phyloP scores from a whole-genome alignment of 2,888 invertebrate genomes.

The Epsilonema sp. region DNA sequence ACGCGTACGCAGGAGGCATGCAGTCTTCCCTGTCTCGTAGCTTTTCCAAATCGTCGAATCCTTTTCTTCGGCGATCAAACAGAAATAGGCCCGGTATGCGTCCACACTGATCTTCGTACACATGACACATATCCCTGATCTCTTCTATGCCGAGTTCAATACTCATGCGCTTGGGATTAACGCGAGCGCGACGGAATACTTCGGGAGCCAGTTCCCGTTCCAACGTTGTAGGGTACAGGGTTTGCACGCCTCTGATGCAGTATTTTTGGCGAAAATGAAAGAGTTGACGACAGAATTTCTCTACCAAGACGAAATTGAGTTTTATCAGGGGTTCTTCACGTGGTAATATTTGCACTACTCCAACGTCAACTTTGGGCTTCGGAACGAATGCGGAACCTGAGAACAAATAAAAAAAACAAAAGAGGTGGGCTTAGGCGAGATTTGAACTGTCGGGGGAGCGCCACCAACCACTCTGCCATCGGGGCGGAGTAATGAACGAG shows the following conservation, averaged over 20 bases:
- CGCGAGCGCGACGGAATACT: conserved; percentile 14
- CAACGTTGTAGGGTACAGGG: conserved; percentile 21
- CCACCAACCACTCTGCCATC: too few species aligned
- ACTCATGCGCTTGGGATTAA: conserved; percentile 12
- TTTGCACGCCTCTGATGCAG: conserved; percentile 27
- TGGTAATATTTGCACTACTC: conserved; percentile 70
- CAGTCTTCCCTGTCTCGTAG: background rate
- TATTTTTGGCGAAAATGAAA: conserved; percentile 75
- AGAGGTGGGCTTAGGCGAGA: too few species aligned
- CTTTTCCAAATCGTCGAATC: background rate
- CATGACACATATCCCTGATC: conserved; percentile 18
- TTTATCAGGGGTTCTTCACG: conserved; percentile 48
- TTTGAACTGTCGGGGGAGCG: too few species aligned
- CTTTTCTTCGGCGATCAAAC: conserved; percentile 18
- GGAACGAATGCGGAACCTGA: conserved; percentile 66
- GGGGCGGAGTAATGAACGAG: background rate
- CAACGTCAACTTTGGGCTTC: conserved; percentile 85
- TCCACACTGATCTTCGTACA: conserved; percentile 22
- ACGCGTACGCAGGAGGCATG: background rate
- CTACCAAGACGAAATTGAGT: conserved; percentile 60
- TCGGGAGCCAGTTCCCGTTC: conserved; percentile 19
- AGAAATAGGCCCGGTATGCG: conserved; percentile 22
- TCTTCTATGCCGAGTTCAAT: conserved; percentile 20
- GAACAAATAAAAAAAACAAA: conserved; percentile 10
- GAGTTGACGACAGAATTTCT: conserved; percentile 64